Percentiles rank a stretch among this genome's conserved stretches.
Conservation (phyloP, 2,113 vertebrate genomes). For the Laticauda laticaudata region DNA sequence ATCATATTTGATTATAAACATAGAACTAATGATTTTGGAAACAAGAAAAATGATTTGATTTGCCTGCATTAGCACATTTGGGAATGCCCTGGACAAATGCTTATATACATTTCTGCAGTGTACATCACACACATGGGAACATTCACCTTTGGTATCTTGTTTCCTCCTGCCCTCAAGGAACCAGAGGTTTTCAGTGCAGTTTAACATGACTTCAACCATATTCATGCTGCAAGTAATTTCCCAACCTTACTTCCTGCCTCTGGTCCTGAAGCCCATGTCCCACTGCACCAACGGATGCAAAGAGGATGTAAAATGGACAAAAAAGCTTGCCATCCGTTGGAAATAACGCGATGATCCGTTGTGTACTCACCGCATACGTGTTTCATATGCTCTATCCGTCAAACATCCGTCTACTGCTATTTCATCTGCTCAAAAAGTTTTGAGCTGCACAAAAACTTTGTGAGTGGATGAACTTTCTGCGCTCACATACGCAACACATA, state of each 20-base stretch:
- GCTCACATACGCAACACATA: too few relatives aligned
- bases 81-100: background rate
- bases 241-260: background rate
- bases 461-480: too few relatives aligned
- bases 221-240: background rate
- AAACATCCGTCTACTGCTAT: too few relatives aligned
- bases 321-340: too few relatives aligned
- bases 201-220: background rate
- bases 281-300: too few relatives aligned
- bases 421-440: too few relatives aligned
- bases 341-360: too few relatives aligned
- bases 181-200: background rate
- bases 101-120: background rate
- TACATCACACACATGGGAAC: background rate
- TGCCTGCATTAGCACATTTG: background rate
- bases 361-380: too few relatives aligned
- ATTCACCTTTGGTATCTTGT: background rate
- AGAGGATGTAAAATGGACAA: too few relatives aligned
- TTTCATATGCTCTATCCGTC: too few relatives aligned
- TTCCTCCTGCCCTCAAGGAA: background rate
- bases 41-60: background rate
- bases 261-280: background rate
- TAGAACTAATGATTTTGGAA: background rate
- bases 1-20: background rate
- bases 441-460: too few relatives aligned